These are phyloP conservation scores for Heliconius himera DNA, from an alignment of 1,140 invertebrate genomes.

Conservation along the genomic window DNA sequence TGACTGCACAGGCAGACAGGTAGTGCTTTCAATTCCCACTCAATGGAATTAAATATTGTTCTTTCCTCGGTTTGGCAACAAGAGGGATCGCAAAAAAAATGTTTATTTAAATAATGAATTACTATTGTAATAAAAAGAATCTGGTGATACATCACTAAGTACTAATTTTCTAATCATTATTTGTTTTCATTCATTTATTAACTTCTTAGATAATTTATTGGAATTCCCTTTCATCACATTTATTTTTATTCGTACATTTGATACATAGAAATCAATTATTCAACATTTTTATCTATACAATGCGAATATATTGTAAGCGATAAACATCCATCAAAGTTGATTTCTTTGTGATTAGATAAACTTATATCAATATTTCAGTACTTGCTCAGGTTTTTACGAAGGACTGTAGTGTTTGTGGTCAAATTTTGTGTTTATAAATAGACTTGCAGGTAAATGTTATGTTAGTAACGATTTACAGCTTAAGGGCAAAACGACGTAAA, in stretches of 20 bases:
- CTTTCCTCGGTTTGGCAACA: too few relatives aligned
- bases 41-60: too few relatives aligned
- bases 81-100: too few relatives aligned
- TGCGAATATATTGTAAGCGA: constrained; percentile 7
- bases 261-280: not conserved
- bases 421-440: not conserved
- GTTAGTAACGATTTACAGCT: not conserved
- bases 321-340: not conserved
- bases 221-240: not conserved
- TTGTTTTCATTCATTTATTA: too few relatives aligned
- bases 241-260: not conserved
- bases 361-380: constrained; percentile 17
- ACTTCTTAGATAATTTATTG: not conserved
- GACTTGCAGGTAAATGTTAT: not conserved
- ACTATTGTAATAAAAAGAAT: too few relatives aligned
- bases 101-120: too few relatives aligned
- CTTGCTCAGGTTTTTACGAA: not conserved
- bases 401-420: not conserved
- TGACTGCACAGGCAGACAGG: too few relatives aligned
- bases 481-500: too few relatives aligned
- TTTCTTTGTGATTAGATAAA: constrained; percentile 11
- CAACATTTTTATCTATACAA: constrained; percentile 3
- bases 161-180: too few relatives aligned
- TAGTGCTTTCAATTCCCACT: too few relatives aligned
- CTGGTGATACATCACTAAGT: too few relatives aligned